Evolutionary conservation across 2,888 invertebrate genomes (phyloP), one percentile per base, ranked within the genome.

Genomic region (Sialis fuliginosa): DNA sequence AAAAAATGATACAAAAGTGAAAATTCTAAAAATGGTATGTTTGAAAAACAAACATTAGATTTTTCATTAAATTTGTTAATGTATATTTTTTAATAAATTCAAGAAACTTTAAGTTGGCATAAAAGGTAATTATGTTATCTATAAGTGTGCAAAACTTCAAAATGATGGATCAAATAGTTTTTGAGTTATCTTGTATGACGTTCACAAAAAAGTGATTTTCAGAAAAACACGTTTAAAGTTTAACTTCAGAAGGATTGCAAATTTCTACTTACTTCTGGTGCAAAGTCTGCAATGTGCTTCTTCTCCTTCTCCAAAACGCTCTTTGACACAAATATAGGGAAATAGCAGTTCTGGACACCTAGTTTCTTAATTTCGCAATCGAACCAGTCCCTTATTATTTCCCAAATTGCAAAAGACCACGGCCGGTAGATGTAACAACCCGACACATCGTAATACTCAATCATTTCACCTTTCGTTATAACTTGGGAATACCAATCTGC

Each of bases 381-480:
- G 54, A 98, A 83, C 77, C 83, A 96, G 47, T 74, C 74, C 55
- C 81, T 79, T 50, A 99, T 92, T 1, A 66, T 60, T 60, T 97
- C 95, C 98, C 98, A 99, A 57, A 99, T 88, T 48, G 86, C 77
- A 66, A 79, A 98, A 8, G 96, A 84, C 96, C 97, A 97, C 7
- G 95, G 97, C 13, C 97, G 80, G 46, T 98, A 75, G 57, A 99
- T 92, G 66, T 99, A 99, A 66, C 98, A 99, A 0, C 98, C 98
- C 45, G 95, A 95, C 5, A 98, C 93, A 65, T 98, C 96, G 63
- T 98, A 98, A 68, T 99, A 99, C 63, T 98, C 97, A 47, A 99
- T 97, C 77, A 99, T 77, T 67, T 99, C 97, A 41, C 93, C 81
- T 64, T 91, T 91, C 0, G 86, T 87, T 49, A 79, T 76, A 47